Percentiles rank a stretch among this genome's conserved stretches.
Evolutionary conservation across 2,113 vertebrate species (phyloP).

Genomic region (Pygoscelis antarcticus): DNA sequence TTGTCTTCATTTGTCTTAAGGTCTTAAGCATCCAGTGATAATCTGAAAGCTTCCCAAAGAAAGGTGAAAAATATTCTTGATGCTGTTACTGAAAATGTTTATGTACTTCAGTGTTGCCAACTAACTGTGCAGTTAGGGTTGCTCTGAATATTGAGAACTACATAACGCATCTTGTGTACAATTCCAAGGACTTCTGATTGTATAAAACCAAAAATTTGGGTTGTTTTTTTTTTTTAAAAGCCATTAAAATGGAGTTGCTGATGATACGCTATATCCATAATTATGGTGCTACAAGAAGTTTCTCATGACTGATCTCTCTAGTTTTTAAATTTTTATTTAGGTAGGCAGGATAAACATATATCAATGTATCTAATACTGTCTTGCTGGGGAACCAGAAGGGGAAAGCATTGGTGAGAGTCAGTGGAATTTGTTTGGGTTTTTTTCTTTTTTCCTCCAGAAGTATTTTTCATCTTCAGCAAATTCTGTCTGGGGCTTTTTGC

Average conservation of each 20-base stretch:
- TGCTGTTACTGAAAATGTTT: neutral
- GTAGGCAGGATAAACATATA: neutral
- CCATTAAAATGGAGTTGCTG: neutral
- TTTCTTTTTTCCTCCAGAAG: neutral
- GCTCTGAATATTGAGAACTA: neutral
- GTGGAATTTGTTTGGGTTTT: neutral
- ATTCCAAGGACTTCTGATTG: neutral
- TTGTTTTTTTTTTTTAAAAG: neutral
- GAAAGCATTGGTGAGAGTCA: fast-evolving
- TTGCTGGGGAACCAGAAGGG: neutral
- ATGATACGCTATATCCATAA: neutral
- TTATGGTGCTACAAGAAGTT: neutral
- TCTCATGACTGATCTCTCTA: neutral
- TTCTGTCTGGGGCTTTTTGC: neutral
- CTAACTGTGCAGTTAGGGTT: neutral
- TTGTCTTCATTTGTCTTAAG: neutral
- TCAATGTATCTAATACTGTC: neutral
- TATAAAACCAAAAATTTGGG: neutral
- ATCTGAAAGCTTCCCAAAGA: neutral
- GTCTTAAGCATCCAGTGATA: neutral
- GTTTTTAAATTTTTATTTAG: neutral
- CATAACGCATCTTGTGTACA: neutral
- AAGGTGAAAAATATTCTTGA: neutral
- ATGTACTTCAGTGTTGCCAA: neutral
- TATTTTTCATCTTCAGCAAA: neutral